Evolutionary conservation across 2,797 vertebrate genomes (phyloP).

Genomic region (Chrysocyon brachyurus): DNA sequence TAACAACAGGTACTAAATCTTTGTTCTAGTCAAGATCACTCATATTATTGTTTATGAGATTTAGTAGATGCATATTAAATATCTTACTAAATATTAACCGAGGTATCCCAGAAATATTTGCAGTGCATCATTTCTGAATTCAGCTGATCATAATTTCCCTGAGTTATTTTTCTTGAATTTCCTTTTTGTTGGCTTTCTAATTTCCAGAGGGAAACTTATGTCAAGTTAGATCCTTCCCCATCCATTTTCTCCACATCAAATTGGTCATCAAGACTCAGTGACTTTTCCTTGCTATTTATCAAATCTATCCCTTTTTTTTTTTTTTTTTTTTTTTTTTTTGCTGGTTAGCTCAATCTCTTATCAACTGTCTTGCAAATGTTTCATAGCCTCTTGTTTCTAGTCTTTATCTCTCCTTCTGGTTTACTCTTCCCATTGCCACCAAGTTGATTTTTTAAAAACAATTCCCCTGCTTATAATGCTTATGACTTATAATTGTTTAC

Average conservation of each 20-base stretch:
- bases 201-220: neutral
- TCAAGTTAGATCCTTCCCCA: neutral
- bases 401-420: neutral
- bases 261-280: neutral
- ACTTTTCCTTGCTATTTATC: neutral
- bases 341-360: neutral
- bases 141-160: neutral
- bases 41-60: neutral
- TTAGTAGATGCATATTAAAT: neutral
- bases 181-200: neutral
- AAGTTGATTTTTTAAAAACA: neutral
- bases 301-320: neutral
- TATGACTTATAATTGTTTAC: neutral
- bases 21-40: neutral
- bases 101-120: neutral
- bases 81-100: neutral
- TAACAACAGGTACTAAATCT: neutral
- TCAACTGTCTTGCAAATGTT: neutral
- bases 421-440: neutral
- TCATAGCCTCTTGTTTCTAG: neutral
- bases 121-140: neutral
- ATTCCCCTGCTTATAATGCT: neutral
- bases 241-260: neutral
- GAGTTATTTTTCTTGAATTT: neutral
- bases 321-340: conserved; percentile 17